Conservation (phyloP, 2,797 vertebrate species). For the Phaenicophaeus curvirostris region DNA sequence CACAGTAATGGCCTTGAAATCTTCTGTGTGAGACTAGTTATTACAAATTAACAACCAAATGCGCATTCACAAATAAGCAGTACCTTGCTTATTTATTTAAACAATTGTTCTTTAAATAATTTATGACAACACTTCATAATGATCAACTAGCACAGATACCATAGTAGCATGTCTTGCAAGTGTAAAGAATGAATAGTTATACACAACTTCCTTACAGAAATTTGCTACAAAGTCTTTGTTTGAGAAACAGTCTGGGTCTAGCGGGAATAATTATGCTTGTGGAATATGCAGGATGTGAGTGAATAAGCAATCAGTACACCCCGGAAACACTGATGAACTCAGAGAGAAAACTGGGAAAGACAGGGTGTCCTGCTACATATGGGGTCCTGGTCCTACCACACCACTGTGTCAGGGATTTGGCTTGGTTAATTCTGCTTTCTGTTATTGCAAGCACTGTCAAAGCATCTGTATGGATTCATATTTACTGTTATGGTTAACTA, state of each 20-base stretch:
- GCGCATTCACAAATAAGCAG: background rate
- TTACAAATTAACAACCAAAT: slow-evolving; percentile 43
- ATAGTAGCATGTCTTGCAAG: background rate
- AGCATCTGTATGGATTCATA: background rate
- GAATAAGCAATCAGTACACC: background rate
- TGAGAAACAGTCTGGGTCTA: background rate
- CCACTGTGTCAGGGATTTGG: background rate
- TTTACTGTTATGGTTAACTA: background rate
- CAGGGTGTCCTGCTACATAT: fast-evolving
- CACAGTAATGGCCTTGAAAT: slow-evolving; percentile 22
- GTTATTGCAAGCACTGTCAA: background rate
- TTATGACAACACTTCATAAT: slow-evolving; percentile 15
- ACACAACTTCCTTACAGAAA: background rate
- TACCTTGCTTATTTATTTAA: slow-evolving; percentile 1
- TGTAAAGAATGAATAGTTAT: background rate
- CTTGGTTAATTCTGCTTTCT: background rate
- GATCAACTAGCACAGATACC: background rate
- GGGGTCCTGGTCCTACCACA: background rate
- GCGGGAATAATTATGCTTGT: background rate
- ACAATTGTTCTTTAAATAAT: slow-evolving; percentile 55
- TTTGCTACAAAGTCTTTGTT: background rate
- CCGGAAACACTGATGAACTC: background rate
- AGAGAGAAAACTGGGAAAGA: background rate
- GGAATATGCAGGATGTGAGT: background rate
- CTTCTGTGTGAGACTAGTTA: slow-evolving; percentile 1